Conservation (phyloP, 2,113 vertebrate genomes). For the Xiphophorus hellerii region DNA sequence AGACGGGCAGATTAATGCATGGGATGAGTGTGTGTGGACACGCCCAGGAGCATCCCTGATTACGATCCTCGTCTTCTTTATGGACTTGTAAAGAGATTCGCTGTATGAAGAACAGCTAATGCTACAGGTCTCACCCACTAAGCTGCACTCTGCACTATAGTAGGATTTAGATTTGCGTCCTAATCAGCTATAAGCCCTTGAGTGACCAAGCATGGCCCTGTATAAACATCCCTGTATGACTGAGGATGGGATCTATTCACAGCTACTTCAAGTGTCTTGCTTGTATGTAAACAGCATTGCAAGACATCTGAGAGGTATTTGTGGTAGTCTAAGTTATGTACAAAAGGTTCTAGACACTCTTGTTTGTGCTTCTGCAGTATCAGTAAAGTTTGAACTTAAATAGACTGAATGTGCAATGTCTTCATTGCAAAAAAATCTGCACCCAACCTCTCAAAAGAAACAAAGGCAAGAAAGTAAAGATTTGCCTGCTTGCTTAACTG, state of each 20-base stretch:
- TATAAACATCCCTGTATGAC: conserved; percentile 44
- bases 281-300: conserved; percentile 8
- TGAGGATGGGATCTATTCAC: conserved; percentile 38
- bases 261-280: conserved; percentile 48
- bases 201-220: conserved; percentile 51
- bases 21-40: conserved; percentile 48
- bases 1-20: conserved; percentile 67
- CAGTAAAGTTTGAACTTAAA: conserved; percentile 24
- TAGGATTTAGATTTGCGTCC: conserved; percentile 72
- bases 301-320: conserved; percentile 32
- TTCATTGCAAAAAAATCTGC: conserved; percentile 35
- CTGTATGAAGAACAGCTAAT: conserved; percentile 45
- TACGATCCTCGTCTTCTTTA: conserved; percentile 53
- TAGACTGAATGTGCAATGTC: conserved; percentile 24
- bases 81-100: conserved; percentile 59
- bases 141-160: conserved; percentile 38
- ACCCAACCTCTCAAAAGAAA: conserved; percentile 18
- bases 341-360: conserved; percentile 50
- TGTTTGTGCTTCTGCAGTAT: conserved; percentile 23
- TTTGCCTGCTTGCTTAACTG: conserved; percentile 13
- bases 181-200: conserved; percentile 65
- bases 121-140: conserved; percentile 44
- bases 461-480: conserved; percentile 5
- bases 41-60: conserved; percentile 61
- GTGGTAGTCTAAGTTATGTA: conserved; percentile 45